phyloP scores from a whole-genome alignment of 2,113 vertebrate genomes.

The Riparia riparia region DNA sequence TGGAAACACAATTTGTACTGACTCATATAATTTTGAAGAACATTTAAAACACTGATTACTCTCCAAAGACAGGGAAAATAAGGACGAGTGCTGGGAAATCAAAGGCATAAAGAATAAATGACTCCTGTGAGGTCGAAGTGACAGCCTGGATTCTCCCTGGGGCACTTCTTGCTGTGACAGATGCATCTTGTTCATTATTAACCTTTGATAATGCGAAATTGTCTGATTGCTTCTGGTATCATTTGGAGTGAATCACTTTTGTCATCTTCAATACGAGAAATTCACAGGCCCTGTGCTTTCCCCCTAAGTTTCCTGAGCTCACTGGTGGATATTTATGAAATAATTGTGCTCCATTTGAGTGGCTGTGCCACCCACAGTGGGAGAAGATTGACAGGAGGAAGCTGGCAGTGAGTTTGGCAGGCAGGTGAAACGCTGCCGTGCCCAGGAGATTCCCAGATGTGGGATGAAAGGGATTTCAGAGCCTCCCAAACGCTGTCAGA shows the following conservation, averaged over 20 bases:
- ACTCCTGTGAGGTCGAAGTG: background rate
- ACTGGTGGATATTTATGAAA: background rate
- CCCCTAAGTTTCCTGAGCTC: background rate
- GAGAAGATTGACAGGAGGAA: background rate
- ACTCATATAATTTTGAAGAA: background rate
- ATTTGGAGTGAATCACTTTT: background rate
- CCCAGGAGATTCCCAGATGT: background rate
- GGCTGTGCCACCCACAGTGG: background rate
- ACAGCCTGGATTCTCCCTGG: background rate
- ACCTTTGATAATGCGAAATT: background rate
- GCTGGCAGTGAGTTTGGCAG: background rate
- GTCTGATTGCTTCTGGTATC: background rate
- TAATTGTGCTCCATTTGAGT: background rate
- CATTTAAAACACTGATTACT: background rate
- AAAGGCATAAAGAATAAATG: background rate
- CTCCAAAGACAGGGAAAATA: background rate
- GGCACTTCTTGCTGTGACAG: background rate
- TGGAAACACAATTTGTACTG: background rate
- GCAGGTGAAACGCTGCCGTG: background rate
- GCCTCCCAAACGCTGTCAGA: background rate
- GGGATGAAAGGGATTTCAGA: background rate
- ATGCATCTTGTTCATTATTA: background rate
- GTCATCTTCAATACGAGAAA: background rate
- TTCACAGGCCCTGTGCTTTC: background rate
- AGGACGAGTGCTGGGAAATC: background rate